phyloP scores from a whole-genome alignment of 2,888 invertebrate species.

The Lamellibrachia columna region DNA sequence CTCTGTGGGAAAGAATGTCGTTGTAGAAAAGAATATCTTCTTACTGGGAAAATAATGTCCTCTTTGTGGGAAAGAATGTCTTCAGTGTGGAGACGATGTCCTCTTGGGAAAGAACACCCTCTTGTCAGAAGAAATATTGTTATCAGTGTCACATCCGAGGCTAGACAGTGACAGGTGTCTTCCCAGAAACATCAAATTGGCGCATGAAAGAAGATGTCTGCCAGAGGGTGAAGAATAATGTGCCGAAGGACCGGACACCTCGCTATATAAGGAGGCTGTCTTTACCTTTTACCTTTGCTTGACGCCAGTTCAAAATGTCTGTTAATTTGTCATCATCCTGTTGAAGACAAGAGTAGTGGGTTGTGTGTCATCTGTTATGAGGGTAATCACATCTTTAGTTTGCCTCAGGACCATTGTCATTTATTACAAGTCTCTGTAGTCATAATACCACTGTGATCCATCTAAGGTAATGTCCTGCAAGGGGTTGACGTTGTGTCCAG shows the following conservation, averaged over 20 bases:
- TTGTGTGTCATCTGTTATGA: not conserved
- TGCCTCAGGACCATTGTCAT: not conserved
- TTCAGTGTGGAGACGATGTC: not conserved
- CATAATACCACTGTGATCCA: not conserved
- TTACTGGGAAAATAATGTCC: not conserved
- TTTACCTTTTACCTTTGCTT: not conserved
- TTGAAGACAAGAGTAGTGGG: not conserved
- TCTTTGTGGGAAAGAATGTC: not conserved
- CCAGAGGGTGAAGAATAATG: not conserved
- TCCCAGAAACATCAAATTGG: not conserved
- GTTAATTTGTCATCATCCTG: constrained; percentile 16
- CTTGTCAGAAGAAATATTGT: not conserved
- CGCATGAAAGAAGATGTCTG: not conserved
- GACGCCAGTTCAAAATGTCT: not conserved
- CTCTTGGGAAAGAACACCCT: not conserved
- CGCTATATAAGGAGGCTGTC: not conserved
- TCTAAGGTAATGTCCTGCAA: not conserved
- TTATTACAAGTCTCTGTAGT: not conserved
- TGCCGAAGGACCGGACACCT: not conserved
- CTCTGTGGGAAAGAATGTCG: not conserved
- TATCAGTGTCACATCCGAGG: not conserved
- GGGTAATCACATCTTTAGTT: not conserved
- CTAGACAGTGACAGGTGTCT: not conserved
- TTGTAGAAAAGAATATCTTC: not conserved
- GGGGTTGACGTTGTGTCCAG: not conserved